Evolutionary conservation across 1,140 invertebrate genomes (phyloP), one percentile per base, ranked within the genome.

Genomic region (Tribolium castaneum): DNA sequence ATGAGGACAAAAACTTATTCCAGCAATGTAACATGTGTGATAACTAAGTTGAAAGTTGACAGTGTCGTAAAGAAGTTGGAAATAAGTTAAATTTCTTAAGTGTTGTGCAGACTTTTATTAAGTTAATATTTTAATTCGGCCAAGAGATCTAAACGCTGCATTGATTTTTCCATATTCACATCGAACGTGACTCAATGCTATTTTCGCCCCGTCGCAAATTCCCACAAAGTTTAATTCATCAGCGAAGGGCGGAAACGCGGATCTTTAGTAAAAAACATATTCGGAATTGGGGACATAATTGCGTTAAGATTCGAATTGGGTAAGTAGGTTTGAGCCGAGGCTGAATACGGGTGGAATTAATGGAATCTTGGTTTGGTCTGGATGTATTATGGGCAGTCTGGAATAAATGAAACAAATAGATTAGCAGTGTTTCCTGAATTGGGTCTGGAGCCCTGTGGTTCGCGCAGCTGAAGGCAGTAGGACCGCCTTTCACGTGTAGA

Each of bases 401-500:
- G 73, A 79, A 79, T 76, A 76, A 79, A 76, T 79, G 74, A 79
- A 76, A 76, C 78, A 76, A 79, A 79, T 79, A 76, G 73, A 79
- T 79, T 79, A 76, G 78, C 70, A 76, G 73, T 79, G 78, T 79
- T 79, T 79, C 74, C 78, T 76, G 73, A 75, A 76, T 79, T 70
- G 51, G 70, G 62, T 72, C 45, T 49, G 51, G 66, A 70, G n/a
- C 34, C 72, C 56, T 74, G 75, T 54, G 75, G 71, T 80, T 80
- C 25, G 50, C 76, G 75, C 76, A 72, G 72, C 56, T 70, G 56
- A 77, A 80, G 70, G 71, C 76, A 74, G 52, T 52, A 66, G 78
- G 75, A 56, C 22, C 91, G 92, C 76, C 92, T 92, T 0, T 81
- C 74, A 80, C 80, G 80, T 81, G 80, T 81, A 75, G 74, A 77